A percentile compares a stretch with the other conserved stretches of the same genome.
Evolutionary conservation across 1,140 invertebrate genomes (phyloP).

Genomic region (Bombus pascuorum): DNA sequence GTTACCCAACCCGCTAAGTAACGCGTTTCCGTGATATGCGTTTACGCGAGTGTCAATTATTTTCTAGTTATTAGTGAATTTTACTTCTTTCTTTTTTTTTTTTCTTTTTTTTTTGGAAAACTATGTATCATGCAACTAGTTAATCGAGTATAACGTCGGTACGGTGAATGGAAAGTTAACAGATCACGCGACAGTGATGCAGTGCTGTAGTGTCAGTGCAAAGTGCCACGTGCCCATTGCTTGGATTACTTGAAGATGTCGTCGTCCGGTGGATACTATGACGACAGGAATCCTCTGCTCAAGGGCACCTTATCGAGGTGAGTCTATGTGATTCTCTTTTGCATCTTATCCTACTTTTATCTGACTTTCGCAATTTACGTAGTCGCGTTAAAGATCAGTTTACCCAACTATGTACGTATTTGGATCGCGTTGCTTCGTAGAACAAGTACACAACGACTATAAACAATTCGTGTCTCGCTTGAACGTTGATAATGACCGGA

Average conservation of each 20-base stretch:
- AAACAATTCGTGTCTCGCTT: not conserved
- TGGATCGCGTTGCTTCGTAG: conserved; percentile 1
- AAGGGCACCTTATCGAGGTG: conserved; percentile 83
- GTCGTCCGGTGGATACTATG: conserved; percentile 81
- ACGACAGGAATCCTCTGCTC: conserved; percentile 82
- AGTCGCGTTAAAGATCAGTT: not conserved
- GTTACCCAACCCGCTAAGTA: not conserved
- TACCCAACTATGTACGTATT: not conserved
- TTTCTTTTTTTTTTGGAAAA: conserved; percentile 3
- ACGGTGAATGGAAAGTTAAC: conserved; percentile 79
- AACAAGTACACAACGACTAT: too few species aligned
- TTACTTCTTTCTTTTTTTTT: not conserved
- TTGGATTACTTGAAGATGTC: conserved; percentile 82
- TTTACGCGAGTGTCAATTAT: conserved; percentile 16
- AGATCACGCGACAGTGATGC: conserved; percentile 80
- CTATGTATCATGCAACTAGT: conserved; percentile 49
- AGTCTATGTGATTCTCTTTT: conserved; percentile 57
- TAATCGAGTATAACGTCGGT: conserved; percentile 42
- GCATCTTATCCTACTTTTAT: conserved; percentile 9
- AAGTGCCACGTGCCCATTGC: conserved; percentile 77
- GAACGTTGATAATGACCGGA: conserved; percentile 11
- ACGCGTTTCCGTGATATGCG: conserved; percentile 23
- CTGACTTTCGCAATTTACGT: not conserved
- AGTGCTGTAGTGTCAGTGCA: conserved; percentile 79
- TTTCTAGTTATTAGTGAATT: conserved; percentile 17